Conservation (phyloP, 2,113 vertebrate genomes). For the Brachyistius frenatus region DNA sequence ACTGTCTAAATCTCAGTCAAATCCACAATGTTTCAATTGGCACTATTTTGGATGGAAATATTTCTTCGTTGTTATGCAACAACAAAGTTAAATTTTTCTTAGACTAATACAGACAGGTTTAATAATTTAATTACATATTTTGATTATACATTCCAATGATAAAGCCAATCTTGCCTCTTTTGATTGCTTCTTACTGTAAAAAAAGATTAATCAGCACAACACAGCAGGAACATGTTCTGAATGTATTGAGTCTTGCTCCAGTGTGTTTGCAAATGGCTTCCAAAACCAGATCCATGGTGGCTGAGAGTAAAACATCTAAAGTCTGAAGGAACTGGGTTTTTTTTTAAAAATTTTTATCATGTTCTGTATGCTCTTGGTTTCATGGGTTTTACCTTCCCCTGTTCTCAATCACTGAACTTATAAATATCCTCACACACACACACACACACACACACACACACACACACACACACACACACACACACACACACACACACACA, state of each 20-base stretch:
- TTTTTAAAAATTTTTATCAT: conserved; percentile 29
- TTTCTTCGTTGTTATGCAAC: conserved; percentile 8
- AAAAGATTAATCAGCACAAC: conserved; percentile 12
- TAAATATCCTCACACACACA: conserved; percentile 29
- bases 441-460: conserved; percentile 22
- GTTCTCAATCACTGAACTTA: conserved; percentile 31
- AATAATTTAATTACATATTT: conserved; percentile 4
- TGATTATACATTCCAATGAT: background rate
- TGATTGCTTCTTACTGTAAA: background rate
- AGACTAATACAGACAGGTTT: background rate
- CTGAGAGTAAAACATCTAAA: background rate
- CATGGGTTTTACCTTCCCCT: conserved; percentile 33
- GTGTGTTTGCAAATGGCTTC: conserved; percentile 32
- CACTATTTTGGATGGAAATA: conserved; percentile 25
- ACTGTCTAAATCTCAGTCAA: conserved; percentile 41
- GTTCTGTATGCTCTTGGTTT: conserved; percentile 24
- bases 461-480: conserved; percentile 23
- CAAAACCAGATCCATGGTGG: conserved; percentile 27
- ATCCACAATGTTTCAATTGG: conserved; percentile 54
- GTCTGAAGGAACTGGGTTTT: conserved; percentile 26
- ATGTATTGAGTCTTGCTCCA: background rate
- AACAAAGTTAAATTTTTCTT: conserved; percentile 5
- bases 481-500: conserved; percentile 7
- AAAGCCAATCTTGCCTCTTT: background rate
- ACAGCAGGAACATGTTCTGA: conserved; percentile 9